These are phyloP conservation scores for Spheniscus humboldti DNA, from an alignment of 2,797 vertebrate species.

Conservation along the genomic window DNA sequence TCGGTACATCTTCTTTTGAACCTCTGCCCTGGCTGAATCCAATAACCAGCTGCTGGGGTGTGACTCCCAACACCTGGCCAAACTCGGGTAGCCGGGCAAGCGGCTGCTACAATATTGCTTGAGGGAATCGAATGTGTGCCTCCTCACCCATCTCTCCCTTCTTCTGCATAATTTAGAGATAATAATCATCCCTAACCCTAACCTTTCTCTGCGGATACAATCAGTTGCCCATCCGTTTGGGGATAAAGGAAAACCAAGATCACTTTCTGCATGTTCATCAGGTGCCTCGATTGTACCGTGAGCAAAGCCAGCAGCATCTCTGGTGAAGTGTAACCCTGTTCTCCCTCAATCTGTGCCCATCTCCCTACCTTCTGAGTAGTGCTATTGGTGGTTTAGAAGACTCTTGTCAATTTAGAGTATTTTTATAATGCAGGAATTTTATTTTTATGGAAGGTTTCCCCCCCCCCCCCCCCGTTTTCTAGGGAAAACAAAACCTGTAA, in stretches of 20 bases:
- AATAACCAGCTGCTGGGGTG: neutral
- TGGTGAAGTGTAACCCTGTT: neutral
- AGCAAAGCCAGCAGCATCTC: neutral
- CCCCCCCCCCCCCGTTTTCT: accelerated
- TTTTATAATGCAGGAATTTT: neutral
- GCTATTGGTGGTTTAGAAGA: neutral
- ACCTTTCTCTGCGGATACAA: neutral
- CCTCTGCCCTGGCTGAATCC: neutral
- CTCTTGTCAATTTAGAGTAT: neutral
- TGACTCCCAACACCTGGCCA: neutral
- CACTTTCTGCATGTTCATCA: neutral
- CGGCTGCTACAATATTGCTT: neutral
- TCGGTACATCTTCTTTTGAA: neutral
- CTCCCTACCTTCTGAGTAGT: neutral
- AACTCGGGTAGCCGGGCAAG: accelerated
- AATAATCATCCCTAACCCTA: neutral
- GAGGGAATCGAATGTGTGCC: neutral
- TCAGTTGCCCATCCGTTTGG: neutral
- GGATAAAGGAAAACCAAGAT: neutral
- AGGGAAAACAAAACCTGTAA: neutral
- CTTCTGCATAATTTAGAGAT: neutral
- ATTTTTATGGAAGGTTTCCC: neutral
- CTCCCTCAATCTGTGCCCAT: neutral
- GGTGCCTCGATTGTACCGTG: neutral
- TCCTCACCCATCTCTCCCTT: neutral